Evolutionary conservation across 2,797 vertebrate genomes (phyloP).

Genomic region (Falco columbarius): DNA sequence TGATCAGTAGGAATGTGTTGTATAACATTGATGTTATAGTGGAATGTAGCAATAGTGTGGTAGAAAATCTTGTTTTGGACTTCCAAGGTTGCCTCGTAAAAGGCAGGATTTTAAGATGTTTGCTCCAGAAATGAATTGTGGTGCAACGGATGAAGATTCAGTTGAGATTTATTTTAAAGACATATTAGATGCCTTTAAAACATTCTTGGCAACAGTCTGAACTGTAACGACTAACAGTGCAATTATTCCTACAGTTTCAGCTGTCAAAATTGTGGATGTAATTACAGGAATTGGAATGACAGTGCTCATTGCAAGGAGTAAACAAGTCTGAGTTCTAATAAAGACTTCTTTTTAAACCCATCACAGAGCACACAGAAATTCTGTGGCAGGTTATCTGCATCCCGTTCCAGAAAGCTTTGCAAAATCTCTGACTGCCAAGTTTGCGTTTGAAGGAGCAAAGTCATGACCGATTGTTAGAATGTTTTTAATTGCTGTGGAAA

Average conservation of each 20-base stretch:
- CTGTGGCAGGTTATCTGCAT: conserved; percentile 32
- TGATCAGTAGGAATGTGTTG: neutral
- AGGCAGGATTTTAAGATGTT: neutral
- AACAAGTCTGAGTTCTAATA: conserved; percentile 19
- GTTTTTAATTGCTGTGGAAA: conserved; percentile 43
- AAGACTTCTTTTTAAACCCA: conserved; percentile 30
- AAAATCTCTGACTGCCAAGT: conserved; percentile 18
- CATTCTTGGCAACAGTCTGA: neutral
- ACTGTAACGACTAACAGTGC: neutral
- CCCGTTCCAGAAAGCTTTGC: conserved; percentile 27
- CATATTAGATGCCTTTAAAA: neutral
- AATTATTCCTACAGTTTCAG: conserved; percentile 36
- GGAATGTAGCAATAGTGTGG: neutral
- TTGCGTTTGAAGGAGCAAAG: conserved; percentile 16
- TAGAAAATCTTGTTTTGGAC: neutral
- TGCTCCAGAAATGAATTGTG: conserved; percentile 39
- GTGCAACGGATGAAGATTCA: neutral
- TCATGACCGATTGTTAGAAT: conserved; percentile 34
- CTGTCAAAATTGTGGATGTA: conserved; percentile 44
- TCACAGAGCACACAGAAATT: neutral
- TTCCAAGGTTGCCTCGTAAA: neutral
- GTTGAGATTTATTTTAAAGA: neutral
- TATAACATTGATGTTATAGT: neutral
- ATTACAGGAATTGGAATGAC: conserved; percentile 54
- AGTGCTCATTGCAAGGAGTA: neutral